Base-by-base conservation (phyloP, 2,888 invertebrate genomes). In the Noctua pronuba region DNA sequence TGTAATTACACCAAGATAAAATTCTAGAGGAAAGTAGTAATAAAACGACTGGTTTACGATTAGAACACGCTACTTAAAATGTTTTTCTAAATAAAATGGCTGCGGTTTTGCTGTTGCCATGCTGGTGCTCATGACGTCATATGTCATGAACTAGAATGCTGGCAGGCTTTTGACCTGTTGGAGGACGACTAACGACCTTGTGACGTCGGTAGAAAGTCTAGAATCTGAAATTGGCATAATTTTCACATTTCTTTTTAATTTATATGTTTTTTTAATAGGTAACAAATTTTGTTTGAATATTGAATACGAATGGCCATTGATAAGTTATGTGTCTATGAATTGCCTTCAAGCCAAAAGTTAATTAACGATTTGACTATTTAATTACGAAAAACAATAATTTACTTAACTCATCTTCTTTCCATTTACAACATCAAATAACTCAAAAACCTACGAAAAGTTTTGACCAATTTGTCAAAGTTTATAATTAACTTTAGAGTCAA, bases 171-270 rank as follows among this genome's bases (percentile, higher is more conserved):
- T 87, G 86, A 88, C 82, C 82, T 84, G 79, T 69, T 16, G 55
- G 89, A 88, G 88, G 88, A 86, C 88, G 81, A 58, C 49, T 81
- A 71, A 76, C 80, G 88, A 79, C 88, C 88, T 88, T 88, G 88
- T 75, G 80, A 84, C 86, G 88, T 86, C 77, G 75, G 21, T 86
- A 87, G 88, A 87, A 88, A 88, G 84, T 84, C 73, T 83, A 76
- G 67, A 83, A 85, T 79, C 77, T 74, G 21, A 82, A 82, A 60
- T 49, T 73, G 18, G 68, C 74, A 74, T 75, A 60, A 13, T 11
- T 73, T 21, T 13, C 24, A 58, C 46, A 73, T 75, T 85, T 72
- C 16, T 72, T 82, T 84, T 74, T 46, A 24, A 52, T 52, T 52
- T 52, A 52, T 52, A 24, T 52, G 52, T 52, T 24, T 24, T 52